Conservation (phyloP, 2,888 invertebrate genomes). For the Volucella inanis region DNA sequence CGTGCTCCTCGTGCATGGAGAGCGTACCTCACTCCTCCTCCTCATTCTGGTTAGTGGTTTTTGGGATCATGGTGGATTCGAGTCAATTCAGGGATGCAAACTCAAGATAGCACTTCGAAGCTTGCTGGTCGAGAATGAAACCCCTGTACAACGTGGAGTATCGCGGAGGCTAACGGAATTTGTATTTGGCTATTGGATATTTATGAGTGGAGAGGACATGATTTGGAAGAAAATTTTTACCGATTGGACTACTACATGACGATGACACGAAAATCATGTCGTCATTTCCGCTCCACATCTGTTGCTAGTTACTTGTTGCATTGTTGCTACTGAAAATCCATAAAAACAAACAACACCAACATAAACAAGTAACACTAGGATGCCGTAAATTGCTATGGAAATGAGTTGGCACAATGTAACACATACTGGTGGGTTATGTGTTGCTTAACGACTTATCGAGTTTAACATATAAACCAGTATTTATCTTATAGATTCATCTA, state of each 20-base stretch:
- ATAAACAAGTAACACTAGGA: neutral
- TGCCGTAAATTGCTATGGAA: constrained; percentile 31
- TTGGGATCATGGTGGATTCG: neutral
- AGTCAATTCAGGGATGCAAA: constrained; percentile 63
- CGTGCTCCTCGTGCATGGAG: constrained; percentile 72
- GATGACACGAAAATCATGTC: constrained; percentile 74
- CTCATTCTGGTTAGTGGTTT: constrained; percentile 32
- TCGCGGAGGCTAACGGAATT: constrained; percentile 74
- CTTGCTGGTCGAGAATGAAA: constrained; percentile 58
- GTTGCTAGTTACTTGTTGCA: constrained; percentile 26
- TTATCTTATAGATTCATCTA: too few relatives aligned
- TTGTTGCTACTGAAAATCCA: constrained; percentile 39
- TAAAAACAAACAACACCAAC: neutral
- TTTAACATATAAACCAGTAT: too few relatives aligned
- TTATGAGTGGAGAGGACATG: constrained; percentile 73
- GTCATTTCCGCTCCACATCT: constrained; percentile 71
- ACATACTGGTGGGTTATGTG: too few relatives aligned
- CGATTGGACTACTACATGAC: constrained; percentile 66
- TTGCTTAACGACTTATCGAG: too few relatives aligned
- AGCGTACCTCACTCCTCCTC: constrained; percentile 23
- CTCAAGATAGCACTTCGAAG: constrained; percentile 65
- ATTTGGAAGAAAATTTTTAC: constrained; percentile 40
- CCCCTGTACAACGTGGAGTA: constrained; percentile 68
- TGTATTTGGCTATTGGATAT: constrained; percentile 75
- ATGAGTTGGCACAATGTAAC: constrained; percentile 13